phyloP scores from a whole-genome alignment of 2,888 invertebrate species.

The Chorisops tibialis region DNA sequence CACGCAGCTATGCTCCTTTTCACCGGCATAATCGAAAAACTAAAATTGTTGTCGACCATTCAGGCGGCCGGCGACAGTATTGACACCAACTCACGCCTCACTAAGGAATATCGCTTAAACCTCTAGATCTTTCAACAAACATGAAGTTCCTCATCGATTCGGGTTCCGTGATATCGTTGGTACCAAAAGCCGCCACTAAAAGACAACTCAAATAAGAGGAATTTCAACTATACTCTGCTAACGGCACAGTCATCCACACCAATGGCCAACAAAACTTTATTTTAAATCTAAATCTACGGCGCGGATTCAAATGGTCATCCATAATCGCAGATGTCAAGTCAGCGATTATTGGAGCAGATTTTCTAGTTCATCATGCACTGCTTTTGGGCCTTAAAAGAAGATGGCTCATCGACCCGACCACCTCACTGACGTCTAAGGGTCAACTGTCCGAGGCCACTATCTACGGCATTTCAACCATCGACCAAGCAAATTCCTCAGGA shows the following conservation, averaged over 20 bases:
- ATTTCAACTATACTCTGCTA: constrained; percentile 7
- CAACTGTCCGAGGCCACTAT: no score
- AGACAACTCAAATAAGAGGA: not conserved
- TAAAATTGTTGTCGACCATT: no score
- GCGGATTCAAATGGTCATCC: constrained; percentile 14
- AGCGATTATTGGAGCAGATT: constrained; percentile 27
- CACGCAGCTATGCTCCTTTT: no score
- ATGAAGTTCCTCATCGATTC: not conserved
- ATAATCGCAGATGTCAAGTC: constrained; percentile 25
- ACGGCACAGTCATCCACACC: constrained; percentile 15
- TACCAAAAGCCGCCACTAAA: not conserved
- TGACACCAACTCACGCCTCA: no score
- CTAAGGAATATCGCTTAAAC: not conserved
- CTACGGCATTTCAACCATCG: no score
- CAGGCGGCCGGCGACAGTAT: no score
- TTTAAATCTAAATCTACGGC: constrained; percentile 6
- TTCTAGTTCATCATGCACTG: constrained; percentile 3
- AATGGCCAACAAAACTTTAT: not conserved
- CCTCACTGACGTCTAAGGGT: not conserved
- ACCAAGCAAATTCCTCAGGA: no score
- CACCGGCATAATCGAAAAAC: no score
- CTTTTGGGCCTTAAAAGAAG: constrained; percentile 18
- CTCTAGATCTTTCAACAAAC: not conserved
- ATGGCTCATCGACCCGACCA: constrained; percentile 8
- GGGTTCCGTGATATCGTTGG: not conserved